Percentiles rank a stretch among this genome's conserved stretches.
These are phyloP conservation scores for Scaptomyza parva DNA, from an alignment of 2,888 invertebrate genomes.

Conservation along the genomic window DNA sequence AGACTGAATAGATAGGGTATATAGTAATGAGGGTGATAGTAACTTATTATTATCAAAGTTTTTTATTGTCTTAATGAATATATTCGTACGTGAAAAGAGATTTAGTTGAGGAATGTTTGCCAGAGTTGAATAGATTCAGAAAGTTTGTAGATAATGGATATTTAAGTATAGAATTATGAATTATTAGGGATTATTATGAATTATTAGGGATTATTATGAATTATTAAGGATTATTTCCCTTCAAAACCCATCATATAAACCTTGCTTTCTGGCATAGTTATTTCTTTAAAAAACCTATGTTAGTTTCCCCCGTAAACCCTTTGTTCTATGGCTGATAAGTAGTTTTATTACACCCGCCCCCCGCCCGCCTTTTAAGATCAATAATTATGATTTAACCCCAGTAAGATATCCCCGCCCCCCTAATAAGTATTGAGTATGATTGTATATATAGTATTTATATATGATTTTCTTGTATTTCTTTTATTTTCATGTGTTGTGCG, in stretches of 20 bases:
- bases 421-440: constrained; percentile 31
- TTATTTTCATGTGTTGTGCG: constrained; percentile 74
- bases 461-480: constrained; percentile 61
- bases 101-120: neutral
- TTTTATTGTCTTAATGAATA: too few species aligned
- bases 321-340: constrained; percentile 23
- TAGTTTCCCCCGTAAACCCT: neutral
- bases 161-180: too few species aligned
- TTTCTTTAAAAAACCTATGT: too few species aligned
- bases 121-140: neutral
- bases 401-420: constrained; percentile 21
- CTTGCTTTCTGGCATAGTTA: too few species aligned
- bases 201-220: too few species aligned
- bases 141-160: neutral
- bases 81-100: neutral
- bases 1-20: neutral
- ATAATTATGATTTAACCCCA: constrained; percentile 46
- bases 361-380: constrained; percentile 3
- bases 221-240: neutral
- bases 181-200: too few species aligned
- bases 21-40: neutral
- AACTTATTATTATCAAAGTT: neutral
- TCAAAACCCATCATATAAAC: neutral
- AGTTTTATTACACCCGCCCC: constrained; percentile 3
- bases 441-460: constrained; percentile 42